phyloP scores from a whole-genome alignment of 2,888 invertebrate species.

The Buathra laborator region DNA sequence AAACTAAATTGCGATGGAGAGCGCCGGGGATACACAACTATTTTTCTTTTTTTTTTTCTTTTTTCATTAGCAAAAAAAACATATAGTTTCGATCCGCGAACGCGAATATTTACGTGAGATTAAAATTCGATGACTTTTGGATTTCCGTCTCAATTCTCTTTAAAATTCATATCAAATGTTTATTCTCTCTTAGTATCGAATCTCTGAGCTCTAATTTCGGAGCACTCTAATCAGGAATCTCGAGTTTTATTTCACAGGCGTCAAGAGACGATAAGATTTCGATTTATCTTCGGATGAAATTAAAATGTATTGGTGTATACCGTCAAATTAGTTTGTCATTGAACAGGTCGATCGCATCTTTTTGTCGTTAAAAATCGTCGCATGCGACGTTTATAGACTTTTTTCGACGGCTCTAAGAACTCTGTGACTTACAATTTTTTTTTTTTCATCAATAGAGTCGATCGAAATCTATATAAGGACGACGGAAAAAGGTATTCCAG shows the following conservation, averaged over 20 bases:
- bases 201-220: background rate
- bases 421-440: background rate
- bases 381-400: background rate
- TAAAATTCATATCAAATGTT: no score
- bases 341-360: background rate
- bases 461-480: background rate
- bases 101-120: no score
- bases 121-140: no score
- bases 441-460: background rate
- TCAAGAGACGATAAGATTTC: background rate
- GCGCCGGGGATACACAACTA: background rate
- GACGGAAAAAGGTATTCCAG: background rate
- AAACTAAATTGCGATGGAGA: background rate
- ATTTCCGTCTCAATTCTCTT: no score
- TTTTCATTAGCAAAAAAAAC: background rate
- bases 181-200: no score
- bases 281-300: background rate
- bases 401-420: background rate
- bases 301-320: background rate
- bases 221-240: background rate
- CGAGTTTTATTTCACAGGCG: background rate
- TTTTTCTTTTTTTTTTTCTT: background rate
- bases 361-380: constrained; percentile 13
- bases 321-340: background rate
- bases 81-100: no score